Evolutionary conservation across 2,888 invertebrate species (phyloP).

Genomic region (Pasiphila rectangulata): DNA sequence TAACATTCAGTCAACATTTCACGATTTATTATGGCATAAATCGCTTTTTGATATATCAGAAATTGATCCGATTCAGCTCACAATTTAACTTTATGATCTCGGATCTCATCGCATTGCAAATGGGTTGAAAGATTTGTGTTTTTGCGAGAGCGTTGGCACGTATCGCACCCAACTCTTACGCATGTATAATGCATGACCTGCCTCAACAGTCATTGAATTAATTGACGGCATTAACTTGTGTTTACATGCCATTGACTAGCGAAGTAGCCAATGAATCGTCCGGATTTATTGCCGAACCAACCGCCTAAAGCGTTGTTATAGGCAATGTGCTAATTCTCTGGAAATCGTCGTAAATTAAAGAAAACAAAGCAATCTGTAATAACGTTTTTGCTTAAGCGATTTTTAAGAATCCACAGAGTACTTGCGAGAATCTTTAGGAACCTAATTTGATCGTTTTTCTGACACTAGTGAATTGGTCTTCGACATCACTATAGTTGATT

Average conservation of each 20-base stretch:
- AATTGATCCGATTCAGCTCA: conserved; percentile 12
- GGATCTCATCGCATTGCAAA: conserved; percentile 21
- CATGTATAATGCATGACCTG: conserved; percentile 25
- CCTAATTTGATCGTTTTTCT: no score
- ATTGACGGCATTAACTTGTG: conserved; percentile 6
- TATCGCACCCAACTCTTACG: conserved; percentile 16
- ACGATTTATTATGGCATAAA: not conserved
- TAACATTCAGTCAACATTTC: no score
- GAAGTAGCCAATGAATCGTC: not conserved
- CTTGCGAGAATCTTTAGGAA: no score
- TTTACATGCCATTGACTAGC: conserved; percentile 8
- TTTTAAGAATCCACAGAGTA: no score
- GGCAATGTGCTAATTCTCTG: not conserved
- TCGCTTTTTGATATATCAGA: not conserved
- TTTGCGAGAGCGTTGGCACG: conserved; percentile 10
- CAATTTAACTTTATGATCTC: conserved; percentile 11
- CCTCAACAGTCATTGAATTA: conserved; percentile 13
- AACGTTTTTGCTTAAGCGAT: no score
- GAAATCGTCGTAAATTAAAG: not conserved
- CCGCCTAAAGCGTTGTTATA: not conserved
- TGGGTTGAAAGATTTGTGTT: conserved; percentile 6
- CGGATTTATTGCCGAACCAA: not conserved
- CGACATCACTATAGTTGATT: no score
- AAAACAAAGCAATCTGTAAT: no score
- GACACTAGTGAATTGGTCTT: no score